phyloP scores from a whole-genome alignment of 2,888 invertebrate species.

The Macrosiphum euphorbiae region DNA sequence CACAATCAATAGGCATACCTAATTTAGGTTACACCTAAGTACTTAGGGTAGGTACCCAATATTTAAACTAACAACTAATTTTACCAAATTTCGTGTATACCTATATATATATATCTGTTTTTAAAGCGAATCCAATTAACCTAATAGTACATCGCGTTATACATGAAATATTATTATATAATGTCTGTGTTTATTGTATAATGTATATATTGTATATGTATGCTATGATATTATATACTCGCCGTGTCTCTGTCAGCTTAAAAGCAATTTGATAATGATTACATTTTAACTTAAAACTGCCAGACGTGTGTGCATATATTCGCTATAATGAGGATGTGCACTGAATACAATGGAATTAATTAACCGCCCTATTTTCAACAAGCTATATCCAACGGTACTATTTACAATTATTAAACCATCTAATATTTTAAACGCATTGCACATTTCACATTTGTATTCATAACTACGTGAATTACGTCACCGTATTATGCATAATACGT shows the following conservation, averaged over 20 bases:
- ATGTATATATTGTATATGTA: neutral
- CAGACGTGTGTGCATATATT: neutral
- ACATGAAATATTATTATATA: neutral
- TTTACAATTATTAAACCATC: neutral
- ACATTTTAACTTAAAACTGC: neutral
- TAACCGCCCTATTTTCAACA: slow-evolving; percentile 10
- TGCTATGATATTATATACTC: neutral
- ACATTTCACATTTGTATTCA: neutral
- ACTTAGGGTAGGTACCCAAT: neutral
- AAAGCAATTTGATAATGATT: slow-evolving; percentile 18
- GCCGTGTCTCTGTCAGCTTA: neutral
- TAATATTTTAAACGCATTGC: neutral
- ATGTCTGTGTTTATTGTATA: neutral
- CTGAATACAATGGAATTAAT: slow-evolving; percentile 28
- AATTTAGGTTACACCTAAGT: neutral
- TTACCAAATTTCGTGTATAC: neutral
- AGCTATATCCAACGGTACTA: neutral
- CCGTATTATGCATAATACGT: neutral
- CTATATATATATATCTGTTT: neutral
- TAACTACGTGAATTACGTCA: neutral
- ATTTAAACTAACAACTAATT: neutral
- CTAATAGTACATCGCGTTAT: neutral
- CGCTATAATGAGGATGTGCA: slow-evolving; percentile 11
- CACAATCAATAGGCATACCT: neutral
- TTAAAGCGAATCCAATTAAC: neutral